Evolutionary conservation across 2,797 vertebrate genomes (phyloP), one percentile per base, ranked within the genome.

Genomic region (Poecilia velifera): DNA sequence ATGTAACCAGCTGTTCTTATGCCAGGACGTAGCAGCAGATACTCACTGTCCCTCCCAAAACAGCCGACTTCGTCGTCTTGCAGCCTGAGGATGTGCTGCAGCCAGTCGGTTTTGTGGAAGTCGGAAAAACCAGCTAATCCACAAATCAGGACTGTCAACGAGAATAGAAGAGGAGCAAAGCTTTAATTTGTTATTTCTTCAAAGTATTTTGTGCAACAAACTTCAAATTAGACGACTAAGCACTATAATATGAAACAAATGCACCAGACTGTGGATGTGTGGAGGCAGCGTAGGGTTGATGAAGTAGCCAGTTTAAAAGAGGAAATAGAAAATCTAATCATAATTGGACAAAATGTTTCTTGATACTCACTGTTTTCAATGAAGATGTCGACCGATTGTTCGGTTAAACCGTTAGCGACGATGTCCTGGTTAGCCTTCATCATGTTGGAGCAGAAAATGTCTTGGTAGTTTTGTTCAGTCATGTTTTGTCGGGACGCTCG

Each of bases 391-490:
- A 86, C 93, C 22, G 85, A 93, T 2, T 91, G 90, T 2, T 90
- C 77, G 0, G 86, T 82, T 0, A 96, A 93, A 1, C 92, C 85
- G 0, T 91, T 84, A 13, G 46, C 88, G 82, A 96, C 84, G 0
- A 93, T 92, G 72, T 96, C 91, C 85, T 82, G 82, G 90, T 97
- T 98, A 90, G 94, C 87, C 86, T 95, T 96, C 96, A 97, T 97
- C 97, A 98, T 97, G 92, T 96, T 97, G 89, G 97, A 96, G 72
- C 97, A 98, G 93, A 97, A 97, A 79, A 97, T 89, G 79, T 85
- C 92, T 86, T 96, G 92, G 82, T 97, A 97, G 84, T 84, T 87
- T 14, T 78, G 86, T 28, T 94, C 93, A 0, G 95, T 96, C 76
- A 89, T 90, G 91, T 96, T 96, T 77, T 82, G 76, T 7, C 93